These are phyloP conservation scores for Ligdia adustata DNA, from an alignment of 2,888 invertebrate species.

Conservation along the genomic window DNA sequence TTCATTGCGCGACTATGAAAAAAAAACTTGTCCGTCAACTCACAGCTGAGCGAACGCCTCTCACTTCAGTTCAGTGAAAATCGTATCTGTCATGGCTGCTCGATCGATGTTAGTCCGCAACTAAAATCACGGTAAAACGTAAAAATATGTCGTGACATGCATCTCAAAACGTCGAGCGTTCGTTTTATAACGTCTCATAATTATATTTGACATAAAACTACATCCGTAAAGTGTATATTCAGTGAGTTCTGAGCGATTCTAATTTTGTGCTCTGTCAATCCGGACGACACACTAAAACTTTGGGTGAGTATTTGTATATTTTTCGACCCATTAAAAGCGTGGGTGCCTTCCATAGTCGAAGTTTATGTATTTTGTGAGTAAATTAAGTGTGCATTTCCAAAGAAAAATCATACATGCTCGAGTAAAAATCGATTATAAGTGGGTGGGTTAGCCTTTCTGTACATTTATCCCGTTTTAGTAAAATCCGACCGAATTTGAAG, in stretches of 20 bases:
- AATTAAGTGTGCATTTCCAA: slow-evolving; percentile 39
- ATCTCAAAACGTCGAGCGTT: slow-evolving; percentile 49
- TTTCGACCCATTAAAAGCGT: slow-evolving; percentile 41
- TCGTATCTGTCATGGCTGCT: slow-evolving; percentile 78
- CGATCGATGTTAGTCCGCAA: slow-evolving; percentile 74
- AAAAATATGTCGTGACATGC: slow-evolving; percentile 70
- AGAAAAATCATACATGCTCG: slow-evolving; percentile 45
- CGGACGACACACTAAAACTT: slow-evolving; percentile 63
- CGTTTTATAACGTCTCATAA: slow-evolving; percentile 56
- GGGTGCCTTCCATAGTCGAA: slow-evolving; percentile 36
- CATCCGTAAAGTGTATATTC: slow-evolving; percentile 66
- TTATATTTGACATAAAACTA: slow-evolving; percentile 56
- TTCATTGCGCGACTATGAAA: slow-evolving; percentile 61
- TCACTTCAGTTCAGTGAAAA: slow-evolving; percentile 72
- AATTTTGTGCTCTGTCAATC: slow-evolving; percentile 75
- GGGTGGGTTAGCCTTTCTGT: slow-evolving; percentile 70
- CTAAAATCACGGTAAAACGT: slow-evolving; percentile 73
- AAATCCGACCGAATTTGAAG: slow-evolving; percentile 64
- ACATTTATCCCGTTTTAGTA: slow-evolving; percentile 60
- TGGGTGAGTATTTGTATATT: slow-evolving; percentile 70
- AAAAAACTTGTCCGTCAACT: slow-evolving; percentile 72
- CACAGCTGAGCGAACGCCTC: slow-evolving; percentile 64
- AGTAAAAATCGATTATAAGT: slow-evolving; percentile 81
- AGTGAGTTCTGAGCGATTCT: slow-evolving; percentile 76
- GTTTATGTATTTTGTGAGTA: slow-evolving; percentile 40